A percentile compares a stretch with the other conserved stretches of the same genome.
Evolutionary conservation across 1,140 invertebrate genomes (phyloP).

Genomic region (Saccostrea echinata): DNA sequence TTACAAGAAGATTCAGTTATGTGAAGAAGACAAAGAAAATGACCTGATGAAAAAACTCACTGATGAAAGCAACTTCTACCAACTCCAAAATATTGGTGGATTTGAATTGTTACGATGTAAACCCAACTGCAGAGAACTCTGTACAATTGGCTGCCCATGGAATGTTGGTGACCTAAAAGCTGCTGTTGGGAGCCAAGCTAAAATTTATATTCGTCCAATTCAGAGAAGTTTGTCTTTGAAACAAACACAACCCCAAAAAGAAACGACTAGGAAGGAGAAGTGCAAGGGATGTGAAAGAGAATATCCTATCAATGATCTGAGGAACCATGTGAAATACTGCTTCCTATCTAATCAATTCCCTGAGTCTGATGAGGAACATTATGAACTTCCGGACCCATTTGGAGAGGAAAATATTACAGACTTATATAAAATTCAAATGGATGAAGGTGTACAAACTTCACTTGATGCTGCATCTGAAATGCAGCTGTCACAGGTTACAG

Average conservation of each 20-base stretch:
- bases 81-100: slow-evolving; percentile 38
- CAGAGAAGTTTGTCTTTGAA: slow-evolving; percentile 46
- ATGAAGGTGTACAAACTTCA: background rate
- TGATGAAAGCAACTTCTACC: slow-evolving; percentile 3
- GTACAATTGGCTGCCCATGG: slow-evolving; percentile 38
- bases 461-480: background rate
- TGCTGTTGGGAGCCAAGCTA: slow-evolving; percentile 35
- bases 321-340: slow-evolving; percentile 15
- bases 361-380: slow-evolving; percentile 4
- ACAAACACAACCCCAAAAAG: background rate
- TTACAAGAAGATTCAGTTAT: slow-evolving; percentile 38
- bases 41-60: slow-evolving; percentile 39
- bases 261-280: background rate
- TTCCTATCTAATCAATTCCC: background rate
- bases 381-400: slow-evolving; percentile 38
- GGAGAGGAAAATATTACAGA: background rate
- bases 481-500: background rate
- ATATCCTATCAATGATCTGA: slow-evolving; percentile 35
- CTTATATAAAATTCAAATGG: background rate
- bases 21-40: slow-evolving; percentile 3
- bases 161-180: slow-evolving; percentile 35
- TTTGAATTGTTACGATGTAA: slow-evolving; percentile 45
- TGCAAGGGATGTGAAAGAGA: slow-evolving; percentile 20
- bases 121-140: slow-evolving; percentile 45
- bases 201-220: slow-evolving; percentile 49